These are phyloP conservation scores for Artibeus lituratus DNA, from an alignment of 2,797 vertebrate species.

Conservation along the genomic window DNA sequence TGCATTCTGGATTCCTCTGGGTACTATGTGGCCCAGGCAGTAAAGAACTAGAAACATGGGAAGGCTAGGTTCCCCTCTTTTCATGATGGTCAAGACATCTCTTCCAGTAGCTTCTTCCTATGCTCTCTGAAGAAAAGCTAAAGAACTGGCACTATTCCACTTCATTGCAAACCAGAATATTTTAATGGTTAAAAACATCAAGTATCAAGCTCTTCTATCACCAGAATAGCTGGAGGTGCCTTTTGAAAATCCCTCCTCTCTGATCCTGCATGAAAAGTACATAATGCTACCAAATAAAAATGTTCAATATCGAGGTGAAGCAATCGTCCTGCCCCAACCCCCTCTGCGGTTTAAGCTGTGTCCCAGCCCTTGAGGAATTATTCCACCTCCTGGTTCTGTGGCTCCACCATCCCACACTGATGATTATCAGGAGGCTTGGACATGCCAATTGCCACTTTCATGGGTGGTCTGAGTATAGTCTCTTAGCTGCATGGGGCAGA, in stretches of 20 bases:
- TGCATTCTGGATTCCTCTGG: background rate
- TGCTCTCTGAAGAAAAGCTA: background rate
- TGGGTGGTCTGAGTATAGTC: conserved; percentile 5
- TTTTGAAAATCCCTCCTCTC: background rate
- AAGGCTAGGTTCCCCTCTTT: background rate
- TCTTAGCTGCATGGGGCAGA: background rate
- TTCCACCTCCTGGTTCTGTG: background rate
- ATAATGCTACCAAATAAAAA: background rate
- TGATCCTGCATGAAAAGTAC: background rate
- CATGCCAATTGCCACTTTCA: background rate
- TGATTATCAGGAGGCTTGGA: background rate
- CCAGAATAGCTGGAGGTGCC: background rate
- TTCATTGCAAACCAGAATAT: background rate
- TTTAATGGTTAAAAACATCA: background rate
- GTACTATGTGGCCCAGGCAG: background rate
- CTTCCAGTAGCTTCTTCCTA: background rate
- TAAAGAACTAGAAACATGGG: background rate
- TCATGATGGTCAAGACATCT: background rate
- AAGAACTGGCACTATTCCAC: background rate
- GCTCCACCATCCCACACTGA: background rate
- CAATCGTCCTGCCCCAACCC: background rate
- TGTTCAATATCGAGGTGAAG: background rate
- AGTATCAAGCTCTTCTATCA: background rate
- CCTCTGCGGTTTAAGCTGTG: background rate
- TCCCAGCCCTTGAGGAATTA: background rate